These are phyloP conservation scores for Columba livia DNA, from an alignment of 2,113 vertebrate genomes.

Conservation along the genomic window DNA sequence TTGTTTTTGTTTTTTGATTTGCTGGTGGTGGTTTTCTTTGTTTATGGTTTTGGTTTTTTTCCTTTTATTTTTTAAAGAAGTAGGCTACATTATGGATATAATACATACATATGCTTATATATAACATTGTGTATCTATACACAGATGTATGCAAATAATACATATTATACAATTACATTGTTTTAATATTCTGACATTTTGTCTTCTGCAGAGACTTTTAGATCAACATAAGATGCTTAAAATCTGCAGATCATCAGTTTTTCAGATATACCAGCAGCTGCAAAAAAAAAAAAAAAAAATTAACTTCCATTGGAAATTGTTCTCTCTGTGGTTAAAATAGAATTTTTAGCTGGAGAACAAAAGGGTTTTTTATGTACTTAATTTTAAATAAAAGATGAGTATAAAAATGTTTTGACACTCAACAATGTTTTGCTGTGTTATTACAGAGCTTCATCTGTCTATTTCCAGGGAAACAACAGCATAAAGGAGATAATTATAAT, in stretches of 20 bases:
- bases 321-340: background rate
- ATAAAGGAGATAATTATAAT: background rate
- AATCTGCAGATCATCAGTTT: background rate
- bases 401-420: background rate
- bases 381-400: background rate
- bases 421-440: background rate
- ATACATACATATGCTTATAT: background rate
- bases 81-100: no score
- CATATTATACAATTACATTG: background rate
- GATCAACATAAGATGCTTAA: background rate
- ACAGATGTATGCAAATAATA: no score
- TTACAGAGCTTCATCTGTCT: background rate
- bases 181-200: background rate
- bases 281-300: background rate
- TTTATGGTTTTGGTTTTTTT: no score
- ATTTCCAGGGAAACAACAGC: background rate
- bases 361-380: background rate
- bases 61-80: no score
- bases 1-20: no score
- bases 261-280: background rate
- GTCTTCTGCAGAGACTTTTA: background rate
- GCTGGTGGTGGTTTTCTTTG: no score
- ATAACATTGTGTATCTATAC: no score
- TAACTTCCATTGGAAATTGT: background rate
- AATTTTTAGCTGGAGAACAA: background rate